Evolutionary conservation across 2,797 vertebrate genomes (phyloP).

Genomic region (Sebastes reedi): DNA sequence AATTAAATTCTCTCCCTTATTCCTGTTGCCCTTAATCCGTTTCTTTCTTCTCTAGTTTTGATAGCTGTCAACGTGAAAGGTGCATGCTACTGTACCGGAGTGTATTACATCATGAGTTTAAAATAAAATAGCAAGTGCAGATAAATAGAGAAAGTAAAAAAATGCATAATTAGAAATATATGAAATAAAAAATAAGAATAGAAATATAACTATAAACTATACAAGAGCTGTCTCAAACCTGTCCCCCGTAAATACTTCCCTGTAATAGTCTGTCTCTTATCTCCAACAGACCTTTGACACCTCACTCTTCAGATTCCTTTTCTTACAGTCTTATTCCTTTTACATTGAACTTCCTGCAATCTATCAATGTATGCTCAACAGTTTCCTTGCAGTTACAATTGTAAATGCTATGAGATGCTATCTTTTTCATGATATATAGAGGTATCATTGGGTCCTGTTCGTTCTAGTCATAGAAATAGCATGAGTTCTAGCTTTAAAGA

Average conservation of each 20-base stretch:
- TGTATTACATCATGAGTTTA: neutral
- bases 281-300: no score
- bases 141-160: neutral
- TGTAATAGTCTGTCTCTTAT: no score
- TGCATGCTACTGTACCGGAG: neutral
- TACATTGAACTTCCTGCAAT: no score
- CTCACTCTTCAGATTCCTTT: no score
- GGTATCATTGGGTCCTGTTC: neutral
- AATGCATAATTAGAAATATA: neutral
- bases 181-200: neutral
- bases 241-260: accelerated
- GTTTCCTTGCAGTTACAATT: no score
- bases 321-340: no score
- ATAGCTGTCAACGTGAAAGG: accelerated
- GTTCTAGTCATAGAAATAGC: neutral
- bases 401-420: neutral
- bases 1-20: no score
- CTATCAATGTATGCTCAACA: no score
- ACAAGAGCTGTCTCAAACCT: neutral
- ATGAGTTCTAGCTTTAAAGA: neutral
- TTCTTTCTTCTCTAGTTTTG: neutral
- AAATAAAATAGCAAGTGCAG: neutral
- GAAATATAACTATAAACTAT: neutral
- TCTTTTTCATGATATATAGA: neutral
- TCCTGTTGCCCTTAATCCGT: no score